Conservation (phyloP, 92 coral and sea anemone genomes). For the Pocillopora grandis region DNA sequence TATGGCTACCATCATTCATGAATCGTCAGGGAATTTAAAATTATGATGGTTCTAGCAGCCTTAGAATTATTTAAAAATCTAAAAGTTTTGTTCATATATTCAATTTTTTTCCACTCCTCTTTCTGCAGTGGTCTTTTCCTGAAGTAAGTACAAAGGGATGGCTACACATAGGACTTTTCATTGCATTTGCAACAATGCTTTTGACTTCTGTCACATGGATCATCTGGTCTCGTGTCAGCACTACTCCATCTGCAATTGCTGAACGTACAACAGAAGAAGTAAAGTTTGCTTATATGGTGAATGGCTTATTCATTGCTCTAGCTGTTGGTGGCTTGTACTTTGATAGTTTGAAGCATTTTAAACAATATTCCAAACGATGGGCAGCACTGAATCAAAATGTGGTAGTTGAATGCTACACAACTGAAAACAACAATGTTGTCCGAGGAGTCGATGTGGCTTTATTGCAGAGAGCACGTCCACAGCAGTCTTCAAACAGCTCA, state of each 20-base stretch:
- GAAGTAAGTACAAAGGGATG: constrained; percentile 96
- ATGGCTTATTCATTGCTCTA: constrained; percentile 90
- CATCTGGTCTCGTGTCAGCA: constrained; percentile 94
- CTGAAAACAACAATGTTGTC: constrained; percentile 9
- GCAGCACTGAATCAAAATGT: constrained; percentile 82
- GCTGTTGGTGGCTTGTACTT: constrained; percentile 96
- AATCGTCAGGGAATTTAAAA: too few relatives aligned
- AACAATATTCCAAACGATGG: constrained; percentile 89
- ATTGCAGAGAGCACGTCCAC: background rate
- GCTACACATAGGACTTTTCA: constrained; percentile 87
- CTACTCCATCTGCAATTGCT: constrained; percentile 79
- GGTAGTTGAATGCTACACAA: constrained; percentile 56
- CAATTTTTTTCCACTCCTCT: background rate
- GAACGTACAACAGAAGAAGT: constrained; percentile 95
- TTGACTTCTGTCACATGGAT: constrained; percentile 95
- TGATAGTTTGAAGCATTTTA: constrained; percentile 88
- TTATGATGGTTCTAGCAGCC: background rate
- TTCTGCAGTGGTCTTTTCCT: constrained; percentile 88
- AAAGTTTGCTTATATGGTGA: constrained; percentile 92
- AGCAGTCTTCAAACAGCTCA: constrained; percentile 2
- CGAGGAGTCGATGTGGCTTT: background rate
- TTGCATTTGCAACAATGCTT: constrained; percentile 93
- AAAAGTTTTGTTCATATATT: too few relatives aligned
- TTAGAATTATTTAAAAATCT: too few relatives aligned
- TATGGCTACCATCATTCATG: too few relatives aligned